Evolutionary conservation across 2,113 vertebrate species (phyloP).

Genomic region (Urocolius indicus): DNA sequence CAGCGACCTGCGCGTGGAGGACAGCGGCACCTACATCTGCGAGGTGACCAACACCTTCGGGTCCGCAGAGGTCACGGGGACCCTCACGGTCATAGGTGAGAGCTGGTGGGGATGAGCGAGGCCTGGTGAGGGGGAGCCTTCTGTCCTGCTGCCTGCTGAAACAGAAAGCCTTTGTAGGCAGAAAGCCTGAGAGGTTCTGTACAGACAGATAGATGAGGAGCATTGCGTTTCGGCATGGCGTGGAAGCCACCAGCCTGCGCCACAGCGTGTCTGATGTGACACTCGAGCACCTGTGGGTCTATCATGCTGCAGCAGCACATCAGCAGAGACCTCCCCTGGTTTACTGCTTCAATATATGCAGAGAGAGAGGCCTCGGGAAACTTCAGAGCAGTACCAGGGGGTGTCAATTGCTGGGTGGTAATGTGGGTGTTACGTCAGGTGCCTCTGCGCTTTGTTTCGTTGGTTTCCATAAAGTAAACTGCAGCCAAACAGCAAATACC

Average conservation of each 20-base stretch:
- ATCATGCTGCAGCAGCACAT: not conserved
- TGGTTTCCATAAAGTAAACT: constrained; percentile 21
- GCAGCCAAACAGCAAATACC: constrained; percentile 23
- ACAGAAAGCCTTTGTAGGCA: rapidly evolving
- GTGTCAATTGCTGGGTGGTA: not conserved
- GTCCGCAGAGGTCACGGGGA: constrained; percentile 93
- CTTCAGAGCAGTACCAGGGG: not conserved
- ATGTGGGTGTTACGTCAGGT: not conserved
- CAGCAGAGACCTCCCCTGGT: not conserved
- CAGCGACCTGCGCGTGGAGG: constrained; percentile 90
- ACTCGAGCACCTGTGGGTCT: not conserved
- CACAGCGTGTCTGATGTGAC: not conserved
- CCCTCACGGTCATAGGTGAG: constrained; percentile 92
- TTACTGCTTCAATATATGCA: not conserved
- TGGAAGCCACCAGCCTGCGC: not conserved
- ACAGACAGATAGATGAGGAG: not conserved
- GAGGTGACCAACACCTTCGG: constrained; percentile 99
- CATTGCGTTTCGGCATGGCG: not conserved
- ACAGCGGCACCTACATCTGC: constrained; percentile 96
- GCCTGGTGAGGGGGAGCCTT: rapidly evolving
- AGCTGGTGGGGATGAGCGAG: rapidly evolving
- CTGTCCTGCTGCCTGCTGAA: not conserved
- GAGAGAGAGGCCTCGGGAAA: not conserved
- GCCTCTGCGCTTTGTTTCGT: not conserved
- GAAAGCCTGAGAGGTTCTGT: not conserved